Base-by-base conservation (phyloP, 2,888 invertebrate species). In the Abrostola triplasia region DNA sequence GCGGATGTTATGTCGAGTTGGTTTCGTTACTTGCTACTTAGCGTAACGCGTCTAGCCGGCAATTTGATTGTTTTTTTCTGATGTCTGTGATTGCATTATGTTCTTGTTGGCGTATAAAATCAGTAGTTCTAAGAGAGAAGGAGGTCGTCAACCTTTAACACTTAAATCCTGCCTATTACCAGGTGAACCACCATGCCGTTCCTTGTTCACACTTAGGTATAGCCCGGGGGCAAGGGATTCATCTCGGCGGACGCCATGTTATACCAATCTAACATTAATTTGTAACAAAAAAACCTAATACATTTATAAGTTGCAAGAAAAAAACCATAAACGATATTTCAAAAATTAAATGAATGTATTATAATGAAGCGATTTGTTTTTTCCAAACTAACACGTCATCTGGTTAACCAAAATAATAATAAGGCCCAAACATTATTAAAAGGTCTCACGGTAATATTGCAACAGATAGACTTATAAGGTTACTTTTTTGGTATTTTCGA, bases 1-100 rank as follows among this genome's bases (percentile, higher is more conserved):
- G 65, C 11, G 57, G 58, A 57, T 49, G 35, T 40, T 5, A 57
- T 49, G 12, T 10, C 12, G n/a, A 10, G 12, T 40, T 6, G n/a
- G 12, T 40, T 40, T 38, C n/a, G 44, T 56, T 56, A n/a, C n/a
- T 49, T n/a, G 35, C 41, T 11, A 53, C 24, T 24, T 24, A 24
- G 24, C 24, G 24, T 24, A 24, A 24, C 24, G 24, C 24, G 24
- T 24, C 24, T 24, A 24, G 24, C 24, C 24, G 24, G 4, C 24
- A 24, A 24, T 24, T 24, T 24, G 4, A 24, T 24, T 2, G 24
- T 24, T 24, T 24, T n/a, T 24, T 24, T 24, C 24, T 24, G 24
- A 24, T 24, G 24, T 24, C 24, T 24, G 24, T 24, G 24, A 24
- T 24, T 24, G 24, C 24, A 24, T 24, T 24, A 24, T 4, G 24